phyloP scores from a whole-genome alignment of 2,113 vertebrate genomes.

The Theristicus caerulescens region DNA sequence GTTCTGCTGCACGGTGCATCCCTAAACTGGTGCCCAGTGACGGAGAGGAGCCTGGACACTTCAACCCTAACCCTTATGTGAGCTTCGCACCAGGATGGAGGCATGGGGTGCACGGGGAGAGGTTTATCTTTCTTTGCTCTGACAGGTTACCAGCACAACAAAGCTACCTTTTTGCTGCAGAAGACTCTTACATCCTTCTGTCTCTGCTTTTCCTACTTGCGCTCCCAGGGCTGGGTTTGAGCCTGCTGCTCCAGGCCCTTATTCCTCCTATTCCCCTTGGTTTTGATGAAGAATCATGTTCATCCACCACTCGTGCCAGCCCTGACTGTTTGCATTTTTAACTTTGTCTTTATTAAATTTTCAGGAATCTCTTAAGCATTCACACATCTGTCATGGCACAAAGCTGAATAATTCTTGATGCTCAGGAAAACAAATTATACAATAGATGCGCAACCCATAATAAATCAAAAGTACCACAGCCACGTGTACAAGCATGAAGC shows the following conservation, averaged over 20 bases:
- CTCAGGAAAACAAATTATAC: background rate
- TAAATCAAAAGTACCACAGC: background rate
- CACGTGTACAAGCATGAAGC: background rate
- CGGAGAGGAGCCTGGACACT: background rate
- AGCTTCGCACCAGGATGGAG: background rate
- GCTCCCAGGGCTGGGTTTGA: background rate
- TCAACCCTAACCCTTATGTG: background rate
- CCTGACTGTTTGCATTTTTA: constrained; percentile 29
- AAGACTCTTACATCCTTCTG: background rate
- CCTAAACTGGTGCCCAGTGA: background rate
- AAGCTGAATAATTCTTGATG: background rate
- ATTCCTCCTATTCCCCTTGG: background rate
- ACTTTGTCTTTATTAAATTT: constrained; percentile 39
- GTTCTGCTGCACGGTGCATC: background rate
- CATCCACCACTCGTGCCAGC: background rate
- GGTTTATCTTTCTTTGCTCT: background rate
- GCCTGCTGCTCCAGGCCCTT: background rate
- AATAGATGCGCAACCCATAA: background rate
- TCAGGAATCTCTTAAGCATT: constrained; percentile 24
- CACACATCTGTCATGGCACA: background rate
- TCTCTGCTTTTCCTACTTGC: background rate
- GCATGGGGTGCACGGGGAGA: background rate
- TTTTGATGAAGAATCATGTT: background rate
- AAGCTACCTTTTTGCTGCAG: background rate
- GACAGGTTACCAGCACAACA: background rate